Conservation (phyloP, 2,888 invertebrate genomes). For the Formica aserva region DNA sequence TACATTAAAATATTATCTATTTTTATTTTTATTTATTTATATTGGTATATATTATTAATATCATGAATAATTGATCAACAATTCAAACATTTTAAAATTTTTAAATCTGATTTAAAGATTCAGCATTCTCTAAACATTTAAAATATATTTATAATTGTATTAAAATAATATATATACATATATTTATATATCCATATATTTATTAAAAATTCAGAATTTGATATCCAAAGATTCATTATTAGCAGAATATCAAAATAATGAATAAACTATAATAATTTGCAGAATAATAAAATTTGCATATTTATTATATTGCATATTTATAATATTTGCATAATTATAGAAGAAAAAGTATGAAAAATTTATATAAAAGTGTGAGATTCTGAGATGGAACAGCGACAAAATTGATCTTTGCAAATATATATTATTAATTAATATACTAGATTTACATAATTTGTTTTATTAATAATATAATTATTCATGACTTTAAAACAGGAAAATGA, state of each 20-base stretch:
- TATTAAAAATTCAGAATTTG: background rate
- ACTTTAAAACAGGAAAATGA: background rate
- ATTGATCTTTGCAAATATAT: background rate
- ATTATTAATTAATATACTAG: background rate
- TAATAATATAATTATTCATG: background rate
- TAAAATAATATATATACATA: background rate
- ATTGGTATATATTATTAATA: background rate
- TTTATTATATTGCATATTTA: too few species aligned
- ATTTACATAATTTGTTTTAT: background rate
- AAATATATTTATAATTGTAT: background rate
- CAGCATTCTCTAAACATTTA: background rate
- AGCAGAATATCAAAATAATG: background rate
- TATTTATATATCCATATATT: background rate
- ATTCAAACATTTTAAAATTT: background rate
- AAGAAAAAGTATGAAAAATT: too few species aligned
- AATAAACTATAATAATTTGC: background rate
- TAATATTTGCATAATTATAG: background rate
- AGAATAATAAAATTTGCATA: background rate
- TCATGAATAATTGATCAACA: background rate
- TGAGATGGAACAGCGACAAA: background rate
- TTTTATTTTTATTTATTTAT: too few species aligned
- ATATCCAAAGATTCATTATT: background rate
- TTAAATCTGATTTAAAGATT: background rate
- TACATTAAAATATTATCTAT: too few species aligned
- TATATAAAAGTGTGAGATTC: background rate